phyloP scores from a whole-genome alignment of 2,113 vertebrate genomes.

The Pterocles burchelli region DNA sequence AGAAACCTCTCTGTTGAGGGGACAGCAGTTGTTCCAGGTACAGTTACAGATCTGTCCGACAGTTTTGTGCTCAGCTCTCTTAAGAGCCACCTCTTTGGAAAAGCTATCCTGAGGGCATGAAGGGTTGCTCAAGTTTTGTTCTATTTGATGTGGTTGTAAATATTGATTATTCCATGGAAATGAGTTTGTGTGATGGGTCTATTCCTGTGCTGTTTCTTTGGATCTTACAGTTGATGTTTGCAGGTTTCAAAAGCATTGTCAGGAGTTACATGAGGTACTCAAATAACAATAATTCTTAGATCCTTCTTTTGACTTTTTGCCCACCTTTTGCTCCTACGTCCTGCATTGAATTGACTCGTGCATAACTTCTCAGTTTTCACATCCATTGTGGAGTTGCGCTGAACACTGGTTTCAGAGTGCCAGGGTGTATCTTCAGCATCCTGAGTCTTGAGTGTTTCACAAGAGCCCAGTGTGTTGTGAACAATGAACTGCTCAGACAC shows the following conservation, averaged over 20 bases:
- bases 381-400: neutral
- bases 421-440: neutral
- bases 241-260: neutral
- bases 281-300: neutral
- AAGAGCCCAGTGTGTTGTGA: neutral
- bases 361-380: neutral
- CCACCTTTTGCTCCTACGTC: neutral
- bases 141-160: slow-evolving; percentile 10
- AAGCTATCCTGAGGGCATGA: neutral
- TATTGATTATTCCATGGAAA: slow-evolving; percentile 16
- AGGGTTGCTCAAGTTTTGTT: neutral
- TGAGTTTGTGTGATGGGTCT: neutral
- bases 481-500: neutral
- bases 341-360: neutral
- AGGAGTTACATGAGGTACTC: neutral
- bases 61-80: neutral
- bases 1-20: neutral
- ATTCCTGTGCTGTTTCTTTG: neutral
- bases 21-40: neutral
- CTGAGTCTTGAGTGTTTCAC: neutral
- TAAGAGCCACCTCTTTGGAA: neutral
- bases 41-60: neutral
- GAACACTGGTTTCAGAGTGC: neutral
- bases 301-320: neutral
- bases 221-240: neutral